Percentiles rank a stretch among this genome's conserved stretches.
phyloP scores from a whole-genome alignment of 2,797 vertebrate species.

The Sebastes hopkinsi region DNA sequence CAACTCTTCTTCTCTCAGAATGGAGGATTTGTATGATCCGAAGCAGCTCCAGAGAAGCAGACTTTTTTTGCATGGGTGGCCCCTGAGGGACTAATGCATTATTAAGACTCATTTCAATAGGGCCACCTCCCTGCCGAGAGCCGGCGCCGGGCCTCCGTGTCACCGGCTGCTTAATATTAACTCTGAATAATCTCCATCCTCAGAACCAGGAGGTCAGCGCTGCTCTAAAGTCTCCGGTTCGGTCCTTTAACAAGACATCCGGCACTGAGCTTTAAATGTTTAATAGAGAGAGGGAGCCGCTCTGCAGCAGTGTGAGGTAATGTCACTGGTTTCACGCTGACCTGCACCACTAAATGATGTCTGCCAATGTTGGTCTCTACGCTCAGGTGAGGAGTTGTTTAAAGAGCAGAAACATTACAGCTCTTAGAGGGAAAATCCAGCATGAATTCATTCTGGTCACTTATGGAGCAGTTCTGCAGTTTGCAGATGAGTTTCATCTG shows the following conservation, averaged over 20 bases:
- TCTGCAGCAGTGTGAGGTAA: too few relatives aligned
- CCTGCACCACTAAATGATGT: too few relatives aligned
- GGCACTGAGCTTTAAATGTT: background rate
- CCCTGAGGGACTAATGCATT: constrained; percentile 55
- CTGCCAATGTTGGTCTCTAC: too few relatives aligned
- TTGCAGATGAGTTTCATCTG: too few relatives aligned
- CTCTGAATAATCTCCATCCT: constrained; percentile 71
- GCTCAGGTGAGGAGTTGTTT: too few relatives aligned
- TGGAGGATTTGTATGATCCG: background rate
- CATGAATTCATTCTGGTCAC: too few relatives aligned
- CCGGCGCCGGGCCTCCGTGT: constrained; percentile 45
- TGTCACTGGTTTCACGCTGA: too few relatives aligned
- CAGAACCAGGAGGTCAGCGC: constrained; percentile 56
- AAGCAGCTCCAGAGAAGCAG: background rate
- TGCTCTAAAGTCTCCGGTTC: background rate
- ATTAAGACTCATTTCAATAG: constrained; percentile 77
- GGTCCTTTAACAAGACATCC: constrained; percentile 15
- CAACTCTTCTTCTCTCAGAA: too few relatives aligned
- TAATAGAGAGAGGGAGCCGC: background rate
- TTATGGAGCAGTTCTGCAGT: too few relatives aligned
- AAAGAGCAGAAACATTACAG: too few relatives aligned
- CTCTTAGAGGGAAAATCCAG: too few relatives aligned
- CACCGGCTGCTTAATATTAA: constrained; percentile 79
- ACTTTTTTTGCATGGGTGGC: constrained; percentile 24
- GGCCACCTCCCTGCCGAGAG: constrained; percentile 59